Conservation (phyloP, 2,888 invertebrate species). For the Hypolimnas misippus region DNA sequence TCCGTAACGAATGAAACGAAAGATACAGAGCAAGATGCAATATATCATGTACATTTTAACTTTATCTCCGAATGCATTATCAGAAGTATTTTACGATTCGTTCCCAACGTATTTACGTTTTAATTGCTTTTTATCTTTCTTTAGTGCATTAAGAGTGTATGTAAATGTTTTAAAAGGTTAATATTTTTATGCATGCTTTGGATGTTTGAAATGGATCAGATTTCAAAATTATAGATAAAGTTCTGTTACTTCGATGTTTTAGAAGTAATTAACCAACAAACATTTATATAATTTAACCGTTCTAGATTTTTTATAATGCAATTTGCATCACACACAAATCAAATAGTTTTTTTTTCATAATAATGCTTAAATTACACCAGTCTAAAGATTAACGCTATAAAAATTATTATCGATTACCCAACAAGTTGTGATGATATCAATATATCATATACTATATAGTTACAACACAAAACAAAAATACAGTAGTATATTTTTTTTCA, state of each 20-base stretch:
- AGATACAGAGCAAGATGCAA: conserved; percentile 10
- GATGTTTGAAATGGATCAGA: neutral
- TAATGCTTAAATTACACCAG: too few species aligned
- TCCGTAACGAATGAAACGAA: neutral
- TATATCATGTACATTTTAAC: conserved; percentile 28
- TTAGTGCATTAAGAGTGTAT: conserved; percentile 25
- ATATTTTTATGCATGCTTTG: neutral
- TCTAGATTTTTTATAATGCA: too few species aligned
- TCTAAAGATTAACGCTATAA: too few species aligned
- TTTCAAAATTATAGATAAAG: neutral
- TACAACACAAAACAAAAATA: too few species aligned
- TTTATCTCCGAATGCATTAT: conserved; percentile 26
- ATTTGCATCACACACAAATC: too few species aligned
- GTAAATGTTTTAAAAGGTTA: conserved; percentile 24
- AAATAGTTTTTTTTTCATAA: too few species aligned
- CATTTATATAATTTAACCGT: too few species aligned
- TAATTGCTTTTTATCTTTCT: conserved; percentile 33
- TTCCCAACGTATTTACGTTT: conserved; percentile 25
- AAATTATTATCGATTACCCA: too few species aligned
- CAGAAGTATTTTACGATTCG: conserved; percentile 24
- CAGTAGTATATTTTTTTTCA: too few species aligned
- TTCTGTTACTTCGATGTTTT: neutral
- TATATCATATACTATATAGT: too few species aligned
- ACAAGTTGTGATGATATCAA: too few species aligned
- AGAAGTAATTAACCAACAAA: too few species aligned